These are phyloP conservation scores for Sebastolobus altivelis DNA, from an alignment of 2,797 vertebrate genomes.

Conservation along the genomic window DNA sequence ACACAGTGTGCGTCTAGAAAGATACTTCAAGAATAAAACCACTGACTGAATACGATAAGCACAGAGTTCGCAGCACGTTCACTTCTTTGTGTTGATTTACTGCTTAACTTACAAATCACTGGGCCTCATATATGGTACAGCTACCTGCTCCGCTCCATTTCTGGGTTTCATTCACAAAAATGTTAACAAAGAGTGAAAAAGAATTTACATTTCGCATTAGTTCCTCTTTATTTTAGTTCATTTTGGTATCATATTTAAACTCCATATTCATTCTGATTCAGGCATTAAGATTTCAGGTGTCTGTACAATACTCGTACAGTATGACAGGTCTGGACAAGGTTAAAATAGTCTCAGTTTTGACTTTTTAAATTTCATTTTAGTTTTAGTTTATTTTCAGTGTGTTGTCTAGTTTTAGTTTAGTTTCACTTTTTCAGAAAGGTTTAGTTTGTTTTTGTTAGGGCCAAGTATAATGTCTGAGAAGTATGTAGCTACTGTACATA, in stretches of 20 bases:
- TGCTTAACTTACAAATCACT: background rate
- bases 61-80: slow-evolving; percentile 4
- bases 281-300: background rate
- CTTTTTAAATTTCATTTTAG: too few relatives aligned
- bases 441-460: too few relatives aligned
- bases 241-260: background rate
- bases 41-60: background rate
- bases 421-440: too few relatives aligned
- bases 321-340: too few relatives aligned
- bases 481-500: too few relatives aligned
- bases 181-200: background rate
- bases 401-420: too few relatives aligned
- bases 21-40: background rate
- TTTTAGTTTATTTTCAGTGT: too few relatives aligned
- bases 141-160: background rate
- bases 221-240: background rate
- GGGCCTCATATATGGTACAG: background rate
- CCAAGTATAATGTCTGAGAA: too few relatives aligned
- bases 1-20: background rate
- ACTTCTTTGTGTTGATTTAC: slow-evolving; percentile 3
- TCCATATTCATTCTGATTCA: background rate
- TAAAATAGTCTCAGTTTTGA: too few relatives aligned
- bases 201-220: background rate
- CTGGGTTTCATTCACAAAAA: background rate
- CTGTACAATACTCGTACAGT: too few relatives aligned